A percentile compares a stretch with the other conserved stretches of the same genome.
Evolutionary conservation across 2,797 vertebrate genomes (phyloP).

Genomic region (Sylvia borin): DNA sequence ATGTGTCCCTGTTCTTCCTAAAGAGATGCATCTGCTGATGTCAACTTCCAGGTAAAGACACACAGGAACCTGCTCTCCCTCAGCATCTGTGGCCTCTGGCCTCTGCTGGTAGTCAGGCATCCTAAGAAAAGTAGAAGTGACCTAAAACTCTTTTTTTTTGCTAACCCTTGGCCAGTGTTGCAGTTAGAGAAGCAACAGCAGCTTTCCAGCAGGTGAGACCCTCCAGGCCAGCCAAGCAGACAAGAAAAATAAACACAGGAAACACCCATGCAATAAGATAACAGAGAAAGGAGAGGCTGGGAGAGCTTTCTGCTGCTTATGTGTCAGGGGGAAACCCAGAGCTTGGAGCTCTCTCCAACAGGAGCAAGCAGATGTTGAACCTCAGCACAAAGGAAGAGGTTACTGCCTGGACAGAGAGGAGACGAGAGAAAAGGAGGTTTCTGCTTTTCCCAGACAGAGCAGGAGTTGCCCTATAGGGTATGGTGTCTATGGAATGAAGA

Average conservation of each 20-base stretch:
- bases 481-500: neutral
- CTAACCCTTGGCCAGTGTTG: neutral
- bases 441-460: neutral
- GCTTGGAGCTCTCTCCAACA: neutral
- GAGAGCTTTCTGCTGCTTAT: neutral
- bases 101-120: neutral
- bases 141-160: neutral
- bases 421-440: neutral
- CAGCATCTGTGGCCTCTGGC: slow-evolving; percentile 22
- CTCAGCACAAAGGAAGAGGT: neutral
- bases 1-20: neutral
- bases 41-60: slow-evolving; percentile 1
- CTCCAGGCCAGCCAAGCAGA: neutral
- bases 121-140: slow-evolving; percentile 29
- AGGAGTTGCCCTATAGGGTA: neutral
- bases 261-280: neutral
- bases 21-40: neutral
- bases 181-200: slow-evolving; percentile 6
- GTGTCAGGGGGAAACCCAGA: neutral
- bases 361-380: neutral
- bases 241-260: slow-evolving; percentile 59
- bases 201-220: slow-evolving; percentile 63
- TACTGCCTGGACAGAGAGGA: neutral
- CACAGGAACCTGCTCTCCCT: neutral
- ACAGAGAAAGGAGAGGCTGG: neutral